Evolutionary conservation across 2,888 invertebrate genomes (phyloP), one percentile per base, ranked within the genome.

Genomic region (Hololepta plana): DNA sequence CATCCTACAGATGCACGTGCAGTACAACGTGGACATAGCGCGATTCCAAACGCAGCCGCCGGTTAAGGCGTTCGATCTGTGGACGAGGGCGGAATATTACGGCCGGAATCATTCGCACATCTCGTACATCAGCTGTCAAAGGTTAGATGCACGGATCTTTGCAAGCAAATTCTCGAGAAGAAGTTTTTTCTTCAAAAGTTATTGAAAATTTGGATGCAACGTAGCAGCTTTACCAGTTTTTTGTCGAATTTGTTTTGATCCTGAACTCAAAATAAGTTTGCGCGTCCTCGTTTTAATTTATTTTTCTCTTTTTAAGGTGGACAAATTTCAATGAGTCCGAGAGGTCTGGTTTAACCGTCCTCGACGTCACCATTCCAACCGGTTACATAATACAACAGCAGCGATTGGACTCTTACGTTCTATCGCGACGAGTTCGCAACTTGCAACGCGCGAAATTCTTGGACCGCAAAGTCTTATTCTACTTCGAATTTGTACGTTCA

Each of bases 71-170:
- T 95, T 91, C 55, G 68, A 72, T 33, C 61, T 95, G 29, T 57
- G 62, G 24, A 69, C 84, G 2, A 66, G 66, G 36, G 79, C 81
- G 19, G 60, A 70, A 44, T 82, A 76, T 58, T 67, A 72, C 46
- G 93, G 93, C 27, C 66, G 88, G 48, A 95, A 95, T 64, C 82
- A 85, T 64, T 93, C 93, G 47, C 85, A 84, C 45, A 81, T 93
- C 44, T 70, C 75, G 22, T 85, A 84, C 55, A 63, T 72, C 34
- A 70, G 77, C 27, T 93, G 93, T 54, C 84, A 87, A 49, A 77
- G 74, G 85, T 87, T 53, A 52, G 43, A 37, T 27, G 12, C 8
- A 4, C 4, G 13, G n/a, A n/a, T n/a, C n/a, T n/a, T n/a, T n/a
- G n/a, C n/a, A n/a, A n/a, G n/a, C n/a, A n/a, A n/a, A 20, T n/a